phyloP scores from a whole-genome alignment of 2,888 invertebrate species.

The Cecidostiba fungosa region DNA sequence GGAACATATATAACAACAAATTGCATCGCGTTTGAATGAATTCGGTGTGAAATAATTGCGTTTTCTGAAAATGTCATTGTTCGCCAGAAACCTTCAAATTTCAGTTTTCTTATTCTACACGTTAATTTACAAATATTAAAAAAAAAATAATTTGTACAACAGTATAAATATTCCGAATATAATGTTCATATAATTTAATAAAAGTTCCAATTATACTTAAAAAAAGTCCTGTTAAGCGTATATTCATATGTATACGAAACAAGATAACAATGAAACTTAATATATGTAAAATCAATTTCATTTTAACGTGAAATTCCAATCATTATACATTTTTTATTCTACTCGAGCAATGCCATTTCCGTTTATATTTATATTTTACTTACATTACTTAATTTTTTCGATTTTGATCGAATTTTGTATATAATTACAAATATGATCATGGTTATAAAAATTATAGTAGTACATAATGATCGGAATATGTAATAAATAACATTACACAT shows the following conservation, averaged over 20 bases:
- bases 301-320: neutral
- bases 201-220: neutral
- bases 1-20: constrained; percentile 69
- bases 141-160: neutral
- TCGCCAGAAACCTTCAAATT: neutral
- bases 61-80: neutral
- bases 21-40: constrained; percentile 43
- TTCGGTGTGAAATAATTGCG: neutral
- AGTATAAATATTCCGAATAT: neutral
- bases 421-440: constrained; percentile 17
- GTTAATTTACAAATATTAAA: neutral
- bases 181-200: neutral
- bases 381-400: neutral
- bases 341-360: neutral
- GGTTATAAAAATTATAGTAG: constrained; percentile 1
- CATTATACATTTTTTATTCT: neutral
- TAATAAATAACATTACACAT: constrained; percentile 24
- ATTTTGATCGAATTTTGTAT: neutral
- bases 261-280: neutral
- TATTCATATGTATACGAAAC: neutral
- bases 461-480: neutral
- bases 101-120: neutral
- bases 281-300: neutral
- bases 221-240: no score
- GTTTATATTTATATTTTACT: neutral